Conservation (phyloP, 2,113 vertebrate species). For the Solea senegalensis region DNA sequence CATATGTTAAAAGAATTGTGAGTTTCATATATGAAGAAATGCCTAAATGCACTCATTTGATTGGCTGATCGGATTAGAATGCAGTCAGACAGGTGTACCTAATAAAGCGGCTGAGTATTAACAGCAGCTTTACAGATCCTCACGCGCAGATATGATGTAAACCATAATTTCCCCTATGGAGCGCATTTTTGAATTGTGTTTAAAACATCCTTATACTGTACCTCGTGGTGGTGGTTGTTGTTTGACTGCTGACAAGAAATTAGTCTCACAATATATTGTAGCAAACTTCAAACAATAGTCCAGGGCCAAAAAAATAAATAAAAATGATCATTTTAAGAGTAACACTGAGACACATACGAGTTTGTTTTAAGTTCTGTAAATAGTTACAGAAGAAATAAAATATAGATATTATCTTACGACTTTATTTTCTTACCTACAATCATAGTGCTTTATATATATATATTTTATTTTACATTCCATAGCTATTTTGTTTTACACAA, state of each 20-base stretch:
- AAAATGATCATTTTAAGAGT: slow-evolving; percentile 30
- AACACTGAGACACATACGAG: slow-evolving; percentile 34
- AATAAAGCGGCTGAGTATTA: too few species aligned
- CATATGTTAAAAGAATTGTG: too few species aligned
- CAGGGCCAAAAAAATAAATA: slow-evolving; percentile 37
- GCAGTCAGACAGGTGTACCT: too few species aligned
- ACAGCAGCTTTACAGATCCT: too few species aligned
- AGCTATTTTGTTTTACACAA: slow-evolving; percentile 77
- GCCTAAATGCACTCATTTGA: too few species aligned
- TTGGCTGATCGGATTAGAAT: too few species aligned
- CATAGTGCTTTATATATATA: slow-evolving; percentile 52
- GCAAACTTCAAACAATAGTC: slow-evolving; percentile 47
- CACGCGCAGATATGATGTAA: too few species aligned
- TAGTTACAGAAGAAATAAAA: slow-evolving; percentile 66
- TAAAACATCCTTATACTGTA: slow-evolving; percentile 28
- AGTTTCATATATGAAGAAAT: too few species aligned
- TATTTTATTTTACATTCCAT: slow-evolving; percentile 76
- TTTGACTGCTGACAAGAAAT: neutral
- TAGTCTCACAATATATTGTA: slow-evolving; percentile 44
- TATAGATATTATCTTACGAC: slow-evolving; percentile 61
- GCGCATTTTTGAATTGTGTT: neutral
- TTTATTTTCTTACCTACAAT: slow-evolving; percentile 83
- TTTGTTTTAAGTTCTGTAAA: slow-evolving; percentile 74
- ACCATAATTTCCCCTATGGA: too few species aligned
- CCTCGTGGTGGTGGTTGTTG: slow-evolving; percentile 22